Evolutionary conservation across 1,140 invertebrate genomes (phyloP), one percentile per base, ranked within the genome.

Genomic region (Cyclargus thomasi): DNA sequence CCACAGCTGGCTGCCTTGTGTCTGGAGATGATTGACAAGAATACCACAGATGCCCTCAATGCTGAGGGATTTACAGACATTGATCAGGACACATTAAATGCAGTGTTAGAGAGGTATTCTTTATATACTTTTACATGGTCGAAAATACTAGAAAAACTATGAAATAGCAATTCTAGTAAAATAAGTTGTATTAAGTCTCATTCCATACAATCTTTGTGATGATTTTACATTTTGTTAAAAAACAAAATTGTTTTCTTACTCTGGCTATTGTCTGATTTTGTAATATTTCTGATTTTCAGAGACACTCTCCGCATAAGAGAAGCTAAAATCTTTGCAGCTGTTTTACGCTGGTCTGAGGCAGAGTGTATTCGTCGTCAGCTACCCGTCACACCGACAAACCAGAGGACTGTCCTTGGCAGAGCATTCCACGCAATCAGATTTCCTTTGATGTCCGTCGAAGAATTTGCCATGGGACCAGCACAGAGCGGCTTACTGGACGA

Each of bases 31-130:
- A 97, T 98, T 72, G 97, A 97, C 82, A 96, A 96, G 81, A 95
- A 95, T 77, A 97, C 97, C 3, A 92, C 93, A 0, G 96, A 97
- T 81, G 95, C 96, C 7, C 82, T 98, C 1, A 92, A 92, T 76
- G 95, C 96, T 16, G 97, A 98, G 84, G 95, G 95, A 20, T 98
- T 98, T 81, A 94, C 95, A 4, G 96, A 98, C 78, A 96, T 98
- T 73, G 96, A 97, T 87, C 92, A 95, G 67, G 95, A 96, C 62
- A 97, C 96, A 0, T 86, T 98, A 29, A 95, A 94, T 88, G 93
- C 93, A 64, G 95, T 98, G 17, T 87, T 98, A 18, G 94, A 96
- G 85, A 92, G 90, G 90, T 91, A 75, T 23, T 47, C 53, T 53
- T 53, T 39, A 7, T 29, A 7, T 29, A 29, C 29, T 3, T 7